A percentile compares a stretch with the other conserved stretches of the same genome.
phyloP scores from a whole-genome alignment of 2,113 vertebrate genomes.

The Hemiprocne comata region DNA sequence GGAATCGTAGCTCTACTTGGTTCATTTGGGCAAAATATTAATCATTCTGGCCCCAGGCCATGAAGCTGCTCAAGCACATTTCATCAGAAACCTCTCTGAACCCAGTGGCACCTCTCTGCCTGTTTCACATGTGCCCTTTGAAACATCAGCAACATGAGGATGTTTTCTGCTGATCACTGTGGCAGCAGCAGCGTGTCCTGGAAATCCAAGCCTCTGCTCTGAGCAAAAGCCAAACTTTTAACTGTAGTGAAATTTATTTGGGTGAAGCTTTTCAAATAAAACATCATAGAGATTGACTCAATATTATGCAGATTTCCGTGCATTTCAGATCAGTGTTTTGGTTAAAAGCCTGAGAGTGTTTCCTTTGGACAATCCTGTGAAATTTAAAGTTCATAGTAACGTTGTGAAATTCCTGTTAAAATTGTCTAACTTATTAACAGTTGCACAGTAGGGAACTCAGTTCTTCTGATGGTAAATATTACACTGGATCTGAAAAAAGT shows the following conservation, averaged over 20 bases:
- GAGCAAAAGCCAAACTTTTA: not conserved
- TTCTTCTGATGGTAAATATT: not conserved
- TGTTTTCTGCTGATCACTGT: not conserved
- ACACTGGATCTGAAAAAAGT: not conserved
- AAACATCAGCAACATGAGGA: not conserved
- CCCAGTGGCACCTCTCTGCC: not conserved
- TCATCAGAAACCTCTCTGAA: not conserved
- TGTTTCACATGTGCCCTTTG: not conserved
- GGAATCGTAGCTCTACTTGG: not conserved
- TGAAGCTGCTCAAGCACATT: not conserved
- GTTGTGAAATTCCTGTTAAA: not conserved
- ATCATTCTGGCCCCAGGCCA: not conserved
- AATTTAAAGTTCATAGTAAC: not conserved
- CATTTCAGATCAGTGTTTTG: not conserved
- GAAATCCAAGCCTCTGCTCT: not conserved
- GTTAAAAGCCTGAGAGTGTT: not conserved
- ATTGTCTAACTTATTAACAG: not conserved
- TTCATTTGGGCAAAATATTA: constrained; percentile 10
- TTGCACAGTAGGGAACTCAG: not conserved
- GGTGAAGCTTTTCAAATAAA: not conserved
- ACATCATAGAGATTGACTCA: not conserved
- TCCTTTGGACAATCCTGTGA: not conserved
- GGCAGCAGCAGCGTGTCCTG: not conserved
- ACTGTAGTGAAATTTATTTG: not conserved
- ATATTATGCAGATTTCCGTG: not conserved